Percentiles rank a stretch among this genome's conserved stretches.
Conservation (phyloP, 2,797 vertebrate species). For the Enteromius thamalakanensis region DNA sequence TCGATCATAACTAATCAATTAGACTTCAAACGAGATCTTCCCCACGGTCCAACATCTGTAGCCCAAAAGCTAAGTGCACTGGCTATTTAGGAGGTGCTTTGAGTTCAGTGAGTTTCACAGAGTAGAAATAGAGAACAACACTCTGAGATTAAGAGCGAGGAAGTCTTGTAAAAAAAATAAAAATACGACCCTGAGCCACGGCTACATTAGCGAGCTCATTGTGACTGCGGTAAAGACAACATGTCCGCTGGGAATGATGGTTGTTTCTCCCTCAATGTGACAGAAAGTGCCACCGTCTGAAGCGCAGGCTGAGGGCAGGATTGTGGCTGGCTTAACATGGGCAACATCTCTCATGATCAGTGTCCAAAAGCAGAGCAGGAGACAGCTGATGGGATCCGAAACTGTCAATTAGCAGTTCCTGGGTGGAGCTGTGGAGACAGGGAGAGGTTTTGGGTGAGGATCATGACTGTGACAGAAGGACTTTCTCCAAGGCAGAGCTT, state of each 20-base stretch:
- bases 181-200: conserved; percentile 45
- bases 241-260: conserved; percentile 48
- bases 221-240: conserved; percentile 58
- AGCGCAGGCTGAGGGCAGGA: conserved; percentile 39
- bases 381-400: conserved; percentile 44
- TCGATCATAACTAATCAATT: conserved; percentile 76
- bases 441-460: conserved; percentile 39
- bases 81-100: conserved; percentile 55
- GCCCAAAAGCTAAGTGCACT: conserved; percentile 66
- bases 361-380: conserved; percentile 48
- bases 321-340: conserved; percentile 55
- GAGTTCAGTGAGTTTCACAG: conserved; percentile 56
- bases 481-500: conserved; percentile 33
- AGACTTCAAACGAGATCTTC: conserved; percentile 66
- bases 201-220: conserved; percentile 50
- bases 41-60: conserved; percentile 75
- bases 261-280: conserved; percentile 49
- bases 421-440: conserved; percentile 45
- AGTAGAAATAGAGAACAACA: conserved; percentile 22
- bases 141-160: neutral
- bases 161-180: conserved; percentile 2
- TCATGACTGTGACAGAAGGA: conserved; percentile 47
- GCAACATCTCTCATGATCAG: conserved; percentile 53
- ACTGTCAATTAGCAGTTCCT: conserved; percentile 49
- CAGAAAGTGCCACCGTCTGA: conserved; percentile 39